Conservation (phyloP, 2,113 vertebrate genomes). For the Ursus arctos region DNA sequence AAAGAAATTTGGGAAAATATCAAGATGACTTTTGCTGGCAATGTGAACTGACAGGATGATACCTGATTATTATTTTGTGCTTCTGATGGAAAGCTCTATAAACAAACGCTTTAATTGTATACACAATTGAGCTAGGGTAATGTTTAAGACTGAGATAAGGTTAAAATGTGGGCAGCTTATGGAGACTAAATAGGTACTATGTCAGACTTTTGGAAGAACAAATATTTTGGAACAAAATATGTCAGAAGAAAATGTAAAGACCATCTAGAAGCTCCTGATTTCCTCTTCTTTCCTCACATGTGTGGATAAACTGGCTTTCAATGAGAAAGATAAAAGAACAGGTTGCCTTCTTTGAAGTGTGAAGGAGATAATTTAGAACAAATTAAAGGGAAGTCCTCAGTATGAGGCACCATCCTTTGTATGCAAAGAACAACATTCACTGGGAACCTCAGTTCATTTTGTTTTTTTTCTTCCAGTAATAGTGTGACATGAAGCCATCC, state of each 20-base stretch:
- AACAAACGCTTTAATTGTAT: conserved; percentile 6
- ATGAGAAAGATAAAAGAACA: not conserved
- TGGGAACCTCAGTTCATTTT: not conserved
- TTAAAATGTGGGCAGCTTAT: not conserved
- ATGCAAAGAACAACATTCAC: not conserved
- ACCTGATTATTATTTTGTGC: not conserved
- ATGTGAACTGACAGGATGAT: not conserved
- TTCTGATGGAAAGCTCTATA: conserved; percentile 22
- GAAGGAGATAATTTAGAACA: not conserved
- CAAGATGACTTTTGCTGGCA: not conserved
- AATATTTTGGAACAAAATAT: not conserved
- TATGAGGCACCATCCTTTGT: not conserved
- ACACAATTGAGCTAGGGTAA: not conserved
- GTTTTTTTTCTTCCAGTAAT: not conserved
- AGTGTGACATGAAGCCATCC: not conserved
- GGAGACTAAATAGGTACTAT: not conserved
- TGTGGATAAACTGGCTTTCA: not conserved
- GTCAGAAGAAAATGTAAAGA: not conserved
- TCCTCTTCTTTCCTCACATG: not conserved
- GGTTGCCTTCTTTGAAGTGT: not conserved
- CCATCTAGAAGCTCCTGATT: not conserved
- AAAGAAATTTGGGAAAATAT: conserved; percentile 18
- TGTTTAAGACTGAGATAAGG: not conserved
- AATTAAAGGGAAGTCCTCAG: not conserved
- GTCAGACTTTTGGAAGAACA: not conserved